A percentile compares a stretch with the other conserved stretches of the same genome.
phyloP scores from a whole-genome alignment of 2,113 vertebrate species.

The Apteryx owenii region DNA sequence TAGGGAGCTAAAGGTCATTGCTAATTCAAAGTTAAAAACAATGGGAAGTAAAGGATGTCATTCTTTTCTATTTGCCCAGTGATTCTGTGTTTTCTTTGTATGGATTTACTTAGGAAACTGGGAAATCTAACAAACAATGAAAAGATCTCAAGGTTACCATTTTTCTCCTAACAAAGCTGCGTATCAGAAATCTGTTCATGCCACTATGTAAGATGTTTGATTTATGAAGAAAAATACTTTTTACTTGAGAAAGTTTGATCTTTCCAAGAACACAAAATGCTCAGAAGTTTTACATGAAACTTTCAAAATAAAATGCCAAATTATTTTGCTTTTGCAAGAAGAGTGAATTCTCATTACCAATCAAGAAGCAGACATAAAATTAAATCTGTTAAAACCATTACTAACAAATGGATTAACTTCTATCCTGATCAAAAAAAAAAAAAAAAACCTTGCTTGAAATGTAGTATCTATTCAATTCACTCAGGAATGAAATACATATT shows the following conservation, averaged over 20 bases:
- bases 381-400: background rate
- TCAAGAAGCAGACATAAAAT: background rate
- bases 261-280: background rate
- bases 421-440: background rate
- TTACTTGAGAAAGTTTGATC: background rate
- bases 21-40: slow-evolving; percentile 69
- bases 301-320: background rate
- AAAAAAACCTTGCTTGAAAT: background rate
- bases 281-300: background rate
- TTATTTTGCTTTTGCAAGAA: background rate
- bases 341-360: background rate
- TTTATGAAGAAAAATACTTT: background rate
- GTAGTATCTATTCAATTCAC: background rate
- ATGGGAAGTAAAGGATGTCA: slow-evolving; percentile 59
- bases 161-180: background rate
- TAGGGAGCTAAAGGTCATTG: slow-evolving; percentile 68
- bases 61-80: slow-evolving; percentile 55
- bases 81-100: slow-evolving; percentile 62
- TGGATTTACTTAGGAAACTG: slow-evolving; percentile 58
- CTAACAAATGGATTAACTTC: background rate
- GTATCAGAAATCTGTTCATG: background rate
- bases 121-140: slow-evolving; percentile 34
- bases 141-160: background rate
- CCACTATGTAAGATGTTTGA: background rate
- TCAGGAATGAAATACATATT: background rate